Evolutionary conservation across 2,113 vertebrate genomes (phyloP), one percentile per base, ranked within the genome.

Genomic region (Lagenorhynchus albirostris): DNA sequence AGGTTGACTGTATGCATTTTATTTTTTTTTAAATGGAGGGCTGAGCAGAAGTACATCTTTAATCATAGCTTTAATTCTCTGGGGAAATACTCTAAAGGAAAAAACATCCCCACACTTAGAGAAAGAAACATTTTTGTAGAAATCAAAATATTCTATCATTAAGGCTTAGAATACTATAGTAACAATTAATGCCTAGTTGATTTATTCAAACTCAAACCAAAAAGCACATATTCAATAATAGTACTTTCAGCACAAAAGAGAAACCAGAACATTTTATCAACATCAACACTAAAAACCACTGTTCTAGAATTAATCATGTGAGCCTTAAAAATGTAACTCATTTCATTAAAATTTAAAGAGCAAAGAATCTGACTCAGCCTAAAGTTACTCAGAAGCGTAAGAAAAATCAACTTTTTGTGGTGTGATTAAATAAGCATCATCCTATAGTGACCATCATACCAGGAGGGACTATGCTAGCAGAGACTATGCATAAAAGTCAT

Each of bases 341-440:
- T 93, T 93, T 95, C 50, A 91, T 33, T 71, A 87, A 93, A 65
- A 77, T 65, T 36, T 74, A 91, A 96, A 95, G 12, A 82, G 86
- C 38, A 84, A 73, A 89, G 4, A 91, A 94, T 90, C 41, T 67
- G 38, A 62, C n/a, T 63, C 31, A 50, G 13, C 17, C 60, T 96
- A 80, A 92, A 88, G n/a, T 88, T 91, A 89, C 53, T 55, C 15
- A 95, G 47, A 96, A 91, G 63, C 26, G 7, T 41, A 23, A 84
- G 12, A 68, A 83, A 88, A 68, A 53, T 33, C 36, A 84, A 71
- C 13, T 44, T 89, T 92, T 38, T 68, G 7, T 68, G 89, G n/a
- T 26, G 2, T 83, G 17, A 36, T 65, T 93, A 82, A 77, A 84
- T 23, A 90, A 79, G 31, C 33, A 63, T 50, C 21, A 58, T 74